Base-by-base conservation (phyloP, 64 coral and sea anemone species). In the Pachyseris speciosa region DNA sequence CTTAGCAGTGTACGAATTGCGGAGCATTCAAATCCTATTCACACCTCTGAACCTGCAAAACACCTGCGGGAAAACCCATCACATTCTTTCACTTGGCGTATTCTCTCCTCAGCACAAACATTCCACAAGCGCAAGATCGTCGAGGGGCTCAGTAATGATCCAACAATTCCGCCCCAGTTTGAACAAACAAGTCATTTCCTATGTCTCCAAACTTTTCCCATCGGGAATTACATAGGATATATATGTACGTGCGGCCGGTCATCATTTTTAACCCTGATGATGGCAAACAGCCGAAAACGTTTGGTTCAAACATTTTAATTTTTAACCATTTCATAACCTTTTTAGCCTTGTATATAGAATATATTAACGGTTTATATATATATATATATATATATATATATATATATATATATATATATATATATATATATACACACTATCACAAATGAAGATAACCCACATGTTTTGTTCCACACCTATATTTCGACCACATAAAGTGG, bases 1-100 rank as follows among this genome's bases (percentile, higher is more conserved):
- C 74, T 88, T 32, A 61, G 48, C 9, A 72, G 47, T n/a, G 85
- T 58, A 48, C 45, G 85, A 39, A 74, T 75, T 74, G 67, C 25
- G 19, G 85, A 88, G 75, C 32, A 75, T 38, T 37, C 66, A 41
- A 58, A 89, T 49, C 33, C 15, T 58, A 29, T 28, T 32, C 52
- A 65, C 41, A 38, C 76, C 26, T 78, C 72, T 30, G 86, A 76
- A 26, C 52, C 86, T 24, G 72, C 86, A 10, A 43, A 57, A 50
- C n/a, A n/a, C n/a, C n/a, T n/a, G n/a, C n/a, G n/a, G n/a, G n/a
- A n/a, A n/a, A n/a, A n/a, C n/a, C n/a, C n/a, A n/a, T n/a, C n/a
- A n/a, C n/a, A n/a, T n/a, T n/a, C n/a, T n/a, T n/a, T n/a, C n/a
- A n/a, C n/a, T n/a, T n/a, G n/a, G n/a, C n/a, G 32, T 37, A 69